Evolutionary conservation across 2,797 vertebrate species (phyloP).

Genomic region (Poecilia gillii): DNA sequence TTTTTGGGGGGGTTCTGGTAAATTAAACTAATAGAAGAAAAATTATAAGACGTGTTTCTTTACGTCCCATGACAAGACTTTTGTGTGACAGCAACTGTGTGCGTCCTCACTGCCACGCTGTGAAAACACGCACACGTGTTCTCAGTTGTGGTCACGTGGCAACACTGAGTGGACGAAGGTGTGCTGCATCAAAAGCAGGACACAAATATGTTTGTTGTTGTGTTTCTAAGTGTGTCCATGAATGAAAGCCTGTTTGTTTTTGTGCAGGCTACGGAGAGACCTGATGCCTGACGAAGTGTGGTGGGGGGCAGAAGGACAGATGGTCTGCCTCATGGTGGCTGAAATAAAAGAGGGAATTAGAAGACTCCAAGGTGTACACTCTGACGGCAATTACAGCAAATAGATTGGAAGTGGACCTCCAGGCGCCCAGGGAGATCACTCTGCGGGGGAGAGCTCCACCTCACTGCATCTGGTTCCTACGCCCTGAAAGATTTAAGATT

Average conservation of each 20-base stretch:
- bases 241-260: constrained; percentile 28
- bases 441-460: constrained; percentile 89
- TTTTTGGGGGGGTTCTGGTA: constrained; percentile 18
- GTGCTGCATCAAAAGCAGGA: constrained; percentile 72
- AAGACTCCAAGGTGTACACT: constrained; percentile 95
- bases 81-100: constrained; percentile 63
- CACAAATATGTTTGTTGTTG: constrained; percentile 81
- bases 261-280: constrained; percentile 67
- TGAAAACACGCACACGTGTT: constrained; percentile 67
- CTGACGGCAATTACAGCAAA: constrained; percentile 98
- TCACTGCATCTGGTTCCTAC: constrained; percentile 88
- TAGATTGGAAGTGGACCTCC: constrained; percentile 94
- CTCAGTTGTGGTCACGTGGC: constrained; percentile 48
- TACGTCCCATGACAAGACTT: constrained; percentile 60
- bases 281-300: constrained; percentile 64
- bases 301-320: constrained; percentile 86
- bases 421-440: constrained; percentile 82
- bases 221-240: constrained; percentile 35
- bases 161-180: constrained; percentile 56
- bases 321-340: constrained; percentile 95
- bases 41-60: constrained; percentile 55
- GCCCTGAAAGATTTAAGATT: constrained; percentile 86
- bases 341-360: constrained; percentile 98
- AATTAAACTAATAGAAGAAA: constrained; percentile 17
- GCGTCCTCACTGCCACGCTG: constrained; percentile 75